phyloP scores from a whole-genome alignment of 2,797 vertebrate genomes.

The Anguilla anguilla region DNA sequence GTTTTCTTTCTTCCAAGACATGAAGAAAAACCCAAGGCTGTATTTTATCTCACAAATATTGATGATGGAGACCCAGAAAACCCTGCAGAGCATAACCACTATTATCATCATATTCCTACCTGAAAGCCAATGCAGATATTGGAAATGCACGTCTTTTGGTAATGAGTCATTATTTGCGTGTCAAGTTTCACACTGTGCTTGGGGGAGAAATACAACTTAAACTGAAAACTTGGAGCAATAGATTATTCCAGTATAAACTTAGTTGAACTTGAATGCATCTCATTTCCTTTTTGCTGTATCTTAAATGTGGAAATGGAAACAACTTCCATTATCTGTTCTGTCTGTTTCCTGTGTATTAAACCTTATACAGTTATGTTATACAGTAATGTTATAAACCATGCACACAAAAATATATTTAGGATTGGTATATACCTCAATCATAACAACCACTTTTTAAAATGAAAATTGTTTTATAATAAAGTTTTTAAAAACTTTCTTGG shows the following conservation, averaged over 20 bases:
- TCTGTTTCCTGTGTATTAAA: not conserved
- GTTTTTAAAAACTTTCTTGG: not conserved
- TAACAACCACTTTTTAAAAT: not conserved
- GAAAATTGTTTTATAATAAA: not conserved
- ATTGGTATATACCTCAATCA: not conserved
- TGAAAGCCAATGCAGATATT: not conserved
- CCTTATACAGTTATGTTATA: not conserved
- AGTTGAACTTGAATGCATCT: not conserved
- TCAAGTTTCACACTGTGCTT: not conserved
- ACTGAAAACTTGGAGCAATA: not conserved
- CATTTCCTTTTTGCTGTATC: not conserved
- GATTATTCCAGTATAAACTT: not conserved
- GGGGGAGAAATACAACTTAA: not conserved
- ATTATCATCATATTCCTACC: not conserved
- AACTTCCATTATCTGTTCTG: not conserved
- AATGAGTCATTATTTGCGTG: not conserved
- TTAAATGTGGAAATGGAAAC: not conserved
- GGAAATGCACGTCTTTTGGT: not conserved
- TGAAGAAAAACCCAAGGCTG: constrained; percentile 1
- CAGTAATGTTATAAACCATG: not conserved
- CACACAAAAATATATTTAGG: not conserved
- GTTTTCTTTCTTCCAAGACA: not conserved
- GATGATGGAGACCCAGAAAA: not conserved
- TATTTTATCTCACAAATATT: not conserved
- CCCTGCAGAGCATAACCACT: not conserved